phyloP scores from a whole-genome alignment of 2,888 invertebrate species.

The Pteria penguin region DNA sequence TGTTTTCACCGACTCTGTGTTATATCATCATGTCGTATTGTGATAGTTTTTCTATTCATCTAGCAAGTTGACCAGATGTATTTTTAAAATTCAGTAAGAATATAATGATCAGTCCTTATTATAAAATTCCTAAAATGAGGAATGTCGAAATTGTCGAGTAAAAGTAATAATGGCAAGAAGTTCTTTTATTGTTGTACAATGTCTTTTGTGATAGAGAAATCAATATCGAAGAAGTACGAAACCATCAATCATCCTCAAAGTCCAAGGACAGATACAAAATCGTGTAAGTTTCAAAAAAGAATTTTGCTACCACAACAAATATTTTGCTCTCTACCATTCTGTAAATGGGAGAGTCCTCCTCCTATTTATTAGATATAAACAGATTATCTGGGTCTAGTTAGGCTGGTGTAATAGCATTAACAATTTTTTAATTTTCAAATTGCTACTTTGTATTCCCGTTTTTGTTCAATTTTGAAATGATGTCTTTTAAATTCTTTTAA shows the following conservation, averaged over 20 bases:
- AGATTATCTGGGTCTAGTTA: neutral
- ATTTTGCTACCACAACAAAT: constrained; percentile 31
- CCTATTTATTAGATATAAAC: constrained; percentile 16
- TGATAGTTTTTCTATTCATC: constrained; percentile 51
- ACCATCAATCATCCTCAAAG: too few species aligned
- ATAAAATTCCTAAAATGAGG: constrained; percentile 22
- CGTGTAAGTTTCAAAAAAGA: too few species aligned
- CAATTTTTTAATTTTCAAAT: neutral
- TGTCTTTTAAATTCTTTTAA: neutral
- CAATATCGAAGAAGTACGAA: too few species aligned
- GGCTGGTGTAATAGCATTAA: constrained; percentile 1
- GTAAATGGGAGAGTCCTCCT: constrained; percentile 2
- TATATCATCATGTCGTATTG: constrained; percentile 48
- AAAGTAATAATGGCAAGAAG: constrained; percentile 32
- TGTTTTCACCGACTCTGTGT: constrained; percentile 39
- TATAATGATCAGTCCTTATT: constrained; percentile 34
- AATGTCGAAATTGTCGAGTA: constrained; percentile 32
- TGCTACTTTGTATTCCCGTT: neutral
- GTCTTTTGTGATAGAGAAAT: constrained; percentile 34
- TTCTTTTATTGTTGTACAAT: constrained; percentile 34
- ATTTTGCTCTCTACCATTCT: neutral
- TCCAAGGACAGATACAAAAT: too few species aligned
- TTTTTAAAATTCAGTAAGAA: neutral
- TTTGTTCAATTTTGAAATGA: too few species aligned
- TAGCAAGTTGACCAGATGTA: neutral